These are phyloP conservation scores for Rosalia funebris DNA, from an alignment of 2,888 invertebrate species.

Conservation along the genomic window DNA sequence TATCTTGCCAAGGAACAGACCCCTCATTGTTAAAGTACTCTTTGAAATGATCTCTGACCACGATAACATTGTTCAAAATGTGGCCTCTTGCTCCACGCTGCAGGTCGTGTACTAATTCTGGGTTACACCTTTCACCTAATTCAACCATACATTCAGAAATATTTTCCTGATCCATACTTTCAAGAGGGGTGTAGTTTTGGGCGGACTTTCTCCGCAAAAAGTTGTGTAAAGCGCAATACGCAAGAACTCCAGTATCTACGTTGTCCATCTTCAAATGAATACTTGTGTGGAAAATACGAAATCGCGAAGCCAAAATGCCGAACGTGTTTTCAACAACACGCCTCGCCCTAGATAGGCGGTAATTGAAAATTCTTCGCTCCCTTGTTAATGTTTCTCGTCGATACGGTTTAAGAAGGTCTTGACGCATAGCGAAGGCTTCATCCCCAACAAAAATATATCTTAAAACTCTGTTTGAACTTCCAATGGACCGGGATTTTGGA, in stretches of 20 bases:
- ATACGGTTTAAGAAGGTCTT: constrained; percentile 30
- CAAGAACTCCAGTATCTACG: not conserved
- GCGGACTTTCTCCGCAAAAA: not conserved
- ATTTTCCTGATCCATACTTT: not conserved
- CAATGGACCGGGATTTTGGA: no score
- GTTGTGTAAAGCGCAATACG: not conserved
- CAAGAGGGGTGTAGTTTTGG: not conserved
- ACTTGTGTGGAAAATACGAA: not conserved
- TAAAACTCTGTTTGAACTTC: not conserved
- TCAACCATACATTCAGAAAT: not conserved
- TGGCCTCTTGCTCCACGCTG: not conserved
- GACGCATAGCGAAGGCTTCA: constrained; percentile 30
- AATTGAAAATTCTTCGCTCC: constrained; percentile 23
- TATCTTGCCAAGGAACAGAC: constrained; percentile 26
- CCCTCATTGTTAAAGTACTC: constrained; percentile 28
- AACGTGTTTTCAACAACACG: not conserved
- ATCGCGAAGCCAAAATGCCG: not conserved
- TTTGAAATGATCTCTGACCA: not conserved
- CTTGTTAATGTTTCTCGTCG: constrained; percentile 18
- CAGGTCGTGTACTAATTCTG: not conserved
- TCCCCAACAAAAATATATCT: constrained; percentile 30
- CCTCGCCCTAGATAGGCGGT: not conserved
- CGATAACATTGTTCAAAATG: not conserved
- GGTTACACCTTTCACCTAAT: not conserved
- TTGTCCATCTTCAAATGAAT: not conserved